Percentiles rank a stretch among this genome's conserved stretches.
phyloP scores from a whole-genome alignment of 2,797 vertebrate genomes.

The Anisognathus igniventris region DNA sequence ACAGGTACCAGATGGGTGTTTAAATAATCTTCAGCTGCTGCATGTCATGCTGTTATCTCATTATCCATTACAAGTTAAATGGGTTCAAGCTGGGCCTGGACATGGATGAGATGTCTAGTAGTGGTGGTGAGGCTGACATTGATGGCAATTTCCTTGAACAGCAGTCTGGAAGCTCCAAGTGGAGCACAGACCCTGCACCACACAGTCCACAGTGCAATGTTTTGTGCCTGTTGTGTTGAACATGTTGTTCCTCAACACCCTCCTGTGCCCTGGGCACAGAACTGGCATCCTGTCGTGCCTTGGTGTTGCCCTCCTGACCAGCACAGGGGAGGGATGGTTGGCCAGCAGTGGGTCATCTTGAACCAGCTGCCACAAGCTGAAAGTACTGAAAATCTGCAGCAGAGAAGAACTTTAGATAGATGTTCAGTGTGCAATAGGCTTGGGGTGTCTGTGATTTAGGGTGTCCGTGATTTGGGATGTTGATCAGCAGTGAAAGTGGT shows the following conservation, averaged over 20 bases:
- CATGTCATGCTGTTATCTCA: slow-evolving; percentile 65
- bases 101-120: slow-evolving; percentile 45
- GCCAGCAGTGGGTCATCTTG: background rate
- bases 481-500: background rate
- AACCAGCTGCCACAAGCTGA: background rate
- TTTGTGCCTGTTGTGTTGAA: background rate
- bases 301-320: background rate
- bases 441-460: background rate
- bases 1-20: slow-evolving; percentile 64
- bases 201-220: background rate
- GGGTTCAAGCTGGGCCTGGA: slow-evolving; percentile 54
- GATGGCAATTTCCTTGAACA: slow-evolving; percentile 65
- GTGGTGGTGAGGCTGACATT: slow-evolving; percentile 37
- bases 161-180: slow-evolving; percentile 54
- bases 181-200: slow-evolving; percentile 20
- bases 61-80: slow-evolving; percentile 59
- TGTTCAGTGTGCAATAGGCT: background rate
- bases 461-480: background rate
- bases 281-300: background rate
- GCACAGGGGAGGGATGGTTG: background rate
- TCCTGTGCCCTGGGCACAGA: background rate
- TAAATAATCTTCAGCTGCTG: slow-evolving; percentile 63
- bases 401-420: background rate
- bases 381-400: background rate
- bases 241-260: accelerated